Conservation (phyloP, 2,888 invertebrate genomes). For the Drosophila longiperda region DNA sequence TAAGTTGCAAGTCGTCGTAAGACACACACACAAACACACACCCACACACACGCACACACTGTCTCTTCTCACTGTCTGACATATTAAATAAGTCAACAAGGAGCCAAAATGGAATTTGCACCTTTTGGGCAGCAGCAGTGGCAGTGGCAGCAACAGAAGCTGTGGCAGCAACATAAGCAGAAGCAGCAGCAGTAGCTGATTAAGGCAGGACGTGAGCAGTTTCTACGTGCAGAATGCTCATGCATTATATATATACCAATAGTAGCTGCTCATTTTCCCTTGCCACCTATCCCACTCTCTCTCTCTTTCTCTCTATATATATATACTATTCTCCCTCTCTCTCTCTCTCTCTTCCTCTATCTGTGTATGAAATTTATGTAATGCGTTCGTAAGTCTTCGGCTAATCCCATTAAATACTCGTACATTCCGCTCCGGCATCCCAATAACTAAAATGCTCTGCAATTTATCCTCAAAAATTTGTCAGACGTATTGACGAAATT, state of each 20-base stretch:
- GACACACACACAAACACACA: neutral
- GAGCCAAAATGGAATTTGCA: conserved; percentile 72
- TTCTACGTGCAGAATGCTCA: conserved; percentile 48
- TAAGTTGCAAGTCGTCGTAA: conserved; percentile 39
- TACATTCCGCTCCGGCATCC: conserved; percentile 48
- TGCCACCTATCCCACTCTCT: neutral
- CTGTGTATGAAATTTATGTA: conserved; percentile 49
- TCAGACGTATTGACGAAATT: conserved; percentile 20
- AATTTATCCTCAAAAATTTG: conserved; percentile 47
- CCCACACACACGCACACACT: no score
- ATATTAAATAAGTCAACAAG: conserved; percentile 73
- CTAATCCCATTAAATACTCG: conserved; percentile 81
- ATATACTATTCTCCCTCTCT: no score
- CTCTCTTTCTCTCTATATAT: neutral
- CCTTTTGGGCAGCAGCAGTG: conserved; percentile 42
- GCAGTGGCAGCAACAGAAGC: conserved; percentile 15
- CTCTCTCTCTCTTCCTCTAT: neutral
- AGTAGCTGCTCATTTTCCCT: conserved; percentile 29
- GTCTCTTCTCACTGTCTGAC: conserved; percentile 63
- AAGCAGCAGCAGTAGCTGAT: conserved; percentile 44
- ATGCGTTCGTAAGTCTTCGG: conserved; percentile 82
- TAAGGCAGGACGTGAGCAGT: conserved; percentile 48
- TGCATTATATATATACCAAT: conserved; percentile 56
- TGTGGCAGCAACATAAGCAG: conserved; percentile 13
- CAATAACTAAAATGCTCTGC: conserved; percentile 58